Conservation (phyloP, 2,113 vertebrate genomes). For the Lipophrys pholis region DNA sequence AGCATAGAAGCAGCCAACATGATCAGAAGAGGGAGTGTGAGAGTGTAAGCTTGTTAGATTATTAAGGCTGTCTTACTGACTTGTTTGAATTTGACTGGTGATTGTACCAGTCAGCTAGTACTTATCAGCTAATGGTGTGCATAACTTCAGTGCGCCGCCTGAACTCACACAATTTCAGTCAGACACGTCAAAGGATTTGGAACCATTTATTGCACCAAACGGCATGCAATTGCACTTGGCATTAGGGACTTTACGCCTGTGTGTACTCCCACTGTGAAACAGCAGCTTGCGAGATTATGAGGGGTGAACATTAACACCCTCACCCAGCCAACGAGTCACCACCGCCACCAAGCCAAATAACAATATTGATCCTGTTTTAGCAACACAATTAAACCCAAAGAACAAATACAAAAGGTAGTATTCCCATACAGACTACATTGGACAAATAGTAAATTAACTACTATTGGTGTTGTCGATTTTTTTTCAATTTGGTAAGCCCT, state of each 20-base stretch:
- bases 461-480: background rate
- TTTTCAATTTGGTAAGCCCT: no score
- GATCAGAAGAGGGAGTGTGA: constrained; percentile 53
- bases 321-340: no score
- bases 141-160: constrained; percentile 34
- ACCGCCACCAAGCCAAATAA: constrained; percentile 3
- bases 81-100: constrained; percentile 60
- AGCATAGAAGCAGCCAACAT: constrained; percentile 41
- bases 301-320: constrained; percentile 12
- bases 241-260: constrained; percentile 21
- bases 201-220: constrained; percentile 32
- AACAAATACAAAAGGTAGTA: no score
- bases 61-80: constrained; percentile 51
- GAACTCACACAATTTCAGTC: constrained; percentile 45
- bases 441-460: background rate
- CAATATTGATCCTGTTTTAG: constrained; percentile 5
- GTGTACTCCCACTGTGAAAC: constrained; percentile 20
- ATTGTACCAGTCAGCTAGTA: constrained; percentile 50
- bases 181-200: constrained; percentile 37
- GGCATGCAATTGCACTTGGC: constrained; percentile 9
- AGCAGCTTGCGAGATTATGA: constrained; percentile 25
- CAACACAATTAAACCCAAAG: background rate
- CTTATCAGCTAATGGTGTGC: constrained; percentile 53
- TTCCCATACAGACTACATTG: background rate
- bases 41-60: constrained; percentile 54